phyloP scores from a whole-genome alignment of 1,140 invertebrate species.

The Panagrolaimus sp. region DNA sequence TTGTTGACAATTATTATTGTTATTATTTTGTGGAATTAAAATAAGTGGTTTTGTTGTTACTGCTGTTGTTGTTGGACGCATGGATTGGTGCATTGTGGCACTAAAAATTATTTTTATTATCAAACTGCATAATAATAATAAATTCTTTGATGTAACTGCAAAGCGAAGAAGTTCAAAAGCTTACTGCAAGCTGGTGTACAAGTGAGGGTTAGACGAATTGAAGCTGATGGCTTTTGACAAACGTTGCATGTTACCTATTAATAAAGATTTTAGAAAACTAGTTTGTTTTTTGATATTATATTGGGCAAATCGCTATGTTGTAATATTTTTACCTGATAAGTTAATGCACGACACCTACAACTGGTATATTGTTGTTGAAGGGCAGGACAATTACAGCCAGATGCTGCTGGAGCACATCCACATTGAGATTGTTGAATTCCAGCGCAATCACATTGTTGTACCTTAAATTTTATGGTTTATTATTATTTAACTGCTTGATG shows the following conservation, averaged over 20 bases:
- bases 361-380: constrained; percentile 21
- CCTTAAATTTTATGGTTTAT: background rate
- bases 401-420: background rate
- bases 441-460: constrained; percentile 25
- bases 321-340: constrained; percentile 17
- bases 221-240: constrained; percentile 5
- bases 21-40: background rate
- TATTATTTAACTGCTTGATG: too few species aligned
- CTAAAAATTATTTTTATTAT: constrained; percentile 4
- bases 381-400: constrained; percentile 16
- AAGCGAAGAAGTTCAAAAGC: too few species aligned
- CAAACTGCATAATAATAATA: background rate
- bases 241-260: constrained; percentile 1
- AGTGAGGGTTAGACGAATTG: constrained; percentile 24
- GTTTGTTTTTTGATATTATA: too few species aligned
- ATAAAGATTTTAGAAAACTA: too few species aligned
- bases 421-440: constrained; percentile 22
- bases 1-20: constrained; percentile 12
- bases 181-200: constrained; percentile 19
- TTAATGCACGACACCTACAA: constrained; percentile 19
- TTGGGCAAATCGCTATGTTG: too few species aligned
- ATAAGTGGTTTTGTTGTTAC: constrained; percentile 20
- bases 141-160: too few species aligned
- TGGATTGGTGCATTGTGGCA: constrained; percentile 7
- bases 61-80: constrained; percentile 37